Base-by-base conservation (phyloP, 2,888 invertebrate genomes). In the Agelastica alni region DNA sequence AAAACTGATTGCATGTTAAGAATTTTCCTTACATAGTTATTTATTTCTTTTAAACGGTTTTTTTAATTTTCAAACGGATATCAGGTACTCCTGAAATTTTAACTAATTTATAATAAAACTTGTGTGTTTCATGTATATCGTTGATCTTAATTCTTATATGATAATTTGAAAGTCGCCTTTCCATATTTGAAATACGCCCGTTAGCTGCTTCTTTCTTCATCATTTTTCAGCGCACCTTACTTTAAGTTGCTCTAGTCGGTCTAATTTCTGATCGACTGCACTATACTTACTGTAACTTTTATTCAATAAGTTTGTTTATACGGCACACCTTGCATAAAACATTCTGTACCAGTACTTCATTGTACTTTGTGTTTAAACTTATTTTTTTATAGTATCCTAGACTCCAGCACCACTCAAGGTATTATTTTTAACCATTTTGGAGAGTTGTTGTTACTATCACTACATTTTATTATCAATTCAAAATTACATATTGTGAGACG, bases 191-290 rank as follows among this genome's bases (percentile, higher is more conserved):
- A 12, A 4, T 10, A 60, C 58, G 56, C 53, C 46, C 60, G 56
- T 60, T 72, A 76, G 77, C 76, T 74, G 84, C 84, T 84, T 85
- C 80, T 83, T 84, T 81, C 76, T 81, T 78, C 82, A 83, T 78
- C 82, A 83, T 82, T 84, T 64, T 76, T 79, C 83, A 85, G 85
- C 84, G 85, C 86, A 81, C 78, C 80, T 85, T 85, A 83, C 79
- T 85, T 85, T 85, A 76, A 83, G 84, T 85, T 85, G 85, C 85
- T 76, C 72, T 70, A 74, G 72, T 74, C 74, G 73, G 72, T 73
- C 72, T 71, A 65, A 60, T 61, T 59, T 63, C 63, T 66, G 74
- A 72, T 73, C 75, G 70, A 70, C 70, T 75, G 77, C 77, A 77
- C 77, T 75, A 70, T 77, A 76, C n/a, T n/a, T n/a, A n/a, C 75